Evolutionary conservation across 2,888 invertebrate species (phyloP).

Genomic region (Encarsia formosa): DNA sequence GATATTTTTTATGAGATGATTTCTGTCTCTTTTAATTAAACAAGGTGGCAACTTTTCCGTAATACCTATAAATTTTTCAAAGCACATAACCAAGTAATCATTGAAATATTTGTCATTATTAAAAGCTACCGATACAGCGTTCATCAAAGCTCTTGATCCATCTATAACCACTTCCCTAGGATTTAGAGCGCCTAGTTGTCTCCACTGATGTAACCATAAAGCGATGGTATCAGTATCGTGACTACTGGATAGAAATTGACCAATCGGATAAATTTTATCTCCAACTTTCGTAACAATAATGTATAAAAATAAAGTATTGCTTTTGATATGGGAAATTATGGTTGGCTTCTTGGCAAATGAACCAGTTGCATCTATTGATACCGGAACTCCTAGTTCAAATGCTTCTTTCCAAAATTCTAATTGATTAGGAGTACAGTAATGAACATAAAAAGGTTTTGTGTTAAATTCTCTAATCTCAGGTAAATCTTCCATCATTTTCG

Average conservation of each 20-base stretch:
- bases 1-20: slow-evolving; percentile 8
- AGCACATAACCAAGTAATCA: too few relatives aligned
- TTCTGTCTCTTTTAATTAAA: slow-evolving; percentile 11
- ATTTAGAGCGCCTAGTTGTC: background rate
- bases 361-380: slow-evolving; percentile 4
- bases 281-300: background rate
- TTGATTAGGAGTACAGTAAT: slow-evolving; percentile 2
- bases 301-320: background rate
- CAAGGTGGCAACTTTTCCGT: background rate
- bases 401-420: slow-evolving; percentile 1
- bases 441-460: background rate
- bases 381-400: background rate
- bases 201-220: background rate
- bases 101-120: background rate
- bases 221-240: background rate
- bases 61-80: background rate
- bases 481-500: background rate
- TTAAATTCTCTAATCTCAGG: background rate
- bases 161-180: background rate
- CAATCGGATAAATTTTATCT: background rate
- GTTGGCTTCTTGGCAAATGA: background rate
- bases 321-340: background rate
- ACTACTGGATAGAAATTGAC: background rate
- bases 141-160: background rate
- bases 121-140: background rate